Percentiles rank a stretch among this genome's conserved stretches.
Conservation (phyloP, 2,113 vertebrate species). For the Silurus asotus region DNA sequence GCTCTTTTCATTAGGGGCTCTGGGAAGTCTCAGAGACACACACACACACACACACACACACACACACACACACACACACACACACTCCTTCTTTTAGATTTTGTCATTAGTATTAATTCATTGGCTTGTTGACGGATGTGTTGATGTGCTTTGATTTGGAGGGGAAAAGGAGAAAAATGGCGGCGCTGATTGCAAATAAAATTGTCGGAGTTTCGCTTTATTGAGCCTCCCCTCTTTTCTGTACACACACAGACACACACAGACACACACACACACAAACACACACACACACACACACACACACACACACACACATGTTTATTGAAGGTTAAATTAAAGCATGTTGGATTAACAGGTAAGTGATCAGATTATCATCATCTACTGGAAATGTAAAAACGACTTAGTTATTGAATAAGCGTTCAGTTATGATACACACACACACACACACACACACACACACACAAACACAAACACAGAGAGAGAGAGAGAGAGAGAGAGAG, state of each 20-base stretch:
- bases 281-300: background rate
- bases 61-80: background rate
- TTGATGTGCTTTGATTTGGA: constrained; percentile 30
- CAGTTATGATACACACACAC: no score
- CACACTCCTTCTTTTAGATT: background rate
- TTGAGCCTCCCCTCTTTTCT: background rate
- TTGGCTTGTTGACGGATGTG: constrained; percentile 45
- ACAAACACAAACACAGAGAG: background rate
- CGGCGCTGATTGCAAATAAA: constrained; percentile 12
- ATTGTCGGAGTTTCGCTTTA: constrained; percentile 14
- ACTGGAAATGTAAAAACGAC: background rate
- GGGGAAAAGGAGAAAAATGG: constrained; percentile 17
- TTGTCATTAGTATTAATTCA: constrained; percentile 41
- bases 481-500: constrained; percentile 1
- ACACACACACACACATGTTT: background rate
- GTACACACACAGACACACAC: background rate
- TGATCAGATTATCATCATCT: background rate
- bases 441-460: no score
- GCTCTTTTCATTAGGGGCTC: constrained; percentile 43
- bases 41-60: background rate
- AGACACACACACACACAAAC: background rate
- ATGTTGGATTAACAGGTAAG: background rate
- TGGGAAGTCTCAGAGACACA: constrained; percentile 8
- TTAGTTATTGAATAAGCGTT: background rate
- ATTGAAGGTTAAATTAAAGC: background rate